A percentile compares a stretch with the other conserved stretches of the same genome.
Evolutionary conservation across 2,113 vertebrate species (phyloP).

Genomic region (Galbula dea): DNA sequence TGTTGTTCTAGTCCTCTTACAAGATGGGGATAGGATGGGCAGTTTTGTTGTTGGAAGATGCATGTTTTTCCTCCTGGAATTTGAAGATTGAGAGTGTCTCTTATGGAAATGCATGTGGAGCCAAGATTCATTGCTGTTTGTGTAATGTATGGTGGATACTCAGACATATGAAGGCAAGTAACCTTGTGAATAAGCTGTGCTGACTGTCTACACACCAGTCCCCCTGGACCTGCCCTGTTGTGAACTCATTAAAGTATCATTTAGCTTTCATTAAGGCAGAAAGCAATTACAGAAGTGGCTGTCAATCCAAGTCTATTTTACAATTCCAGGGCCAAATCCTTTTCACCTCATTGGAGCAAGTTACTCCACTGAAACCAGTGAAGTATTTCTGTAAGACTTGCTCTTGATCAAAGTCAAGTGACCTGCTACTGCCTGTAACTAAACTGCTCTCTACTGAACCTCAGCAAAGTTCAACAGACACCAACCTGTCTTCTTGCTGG

Average conservation of each 20-base stretch:
- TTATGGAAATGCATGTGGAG: neutral
- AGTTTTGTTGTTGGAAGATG: neutral
- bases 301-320: conserved; percentile 39
- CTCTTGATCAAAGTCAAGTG: neutral
- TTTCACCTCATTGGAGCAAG: neutral
- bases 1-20: neutral
- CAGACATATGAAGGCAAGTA: conserved; percentile 7
- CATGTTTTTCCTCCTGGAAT: neutral
- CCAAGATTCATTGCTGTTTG: neutral
- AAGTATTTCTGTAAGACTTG: neutral
- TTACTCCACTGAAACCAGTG: neutral
- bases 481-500: neutral
- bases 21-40: neutral
- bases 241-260: conserved; percentile 51
- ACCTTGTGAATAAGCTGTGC: neutral
- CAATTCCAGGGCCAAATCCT: neutral
- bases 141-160: neutral
- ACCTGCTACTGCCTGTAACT: conserved; percentile 2
- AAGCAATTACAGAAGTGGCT: conserved; percentile 9
- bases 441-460: neutral
- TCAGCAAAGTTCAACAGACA: neutral
- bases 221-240: neutral
- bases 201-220: neutral
- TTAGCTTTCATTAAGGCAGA: conserved; percentile 44
- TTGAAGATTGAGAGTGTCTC: neutral